A percentile compares a stretch with the other conserved stretches of the same genome.
These are phyloP conservation scores for Toxostoma redivivum DNA, from an alignment of 2,113 vertebrate genomes.

Conservation along the genomic window DNA sequence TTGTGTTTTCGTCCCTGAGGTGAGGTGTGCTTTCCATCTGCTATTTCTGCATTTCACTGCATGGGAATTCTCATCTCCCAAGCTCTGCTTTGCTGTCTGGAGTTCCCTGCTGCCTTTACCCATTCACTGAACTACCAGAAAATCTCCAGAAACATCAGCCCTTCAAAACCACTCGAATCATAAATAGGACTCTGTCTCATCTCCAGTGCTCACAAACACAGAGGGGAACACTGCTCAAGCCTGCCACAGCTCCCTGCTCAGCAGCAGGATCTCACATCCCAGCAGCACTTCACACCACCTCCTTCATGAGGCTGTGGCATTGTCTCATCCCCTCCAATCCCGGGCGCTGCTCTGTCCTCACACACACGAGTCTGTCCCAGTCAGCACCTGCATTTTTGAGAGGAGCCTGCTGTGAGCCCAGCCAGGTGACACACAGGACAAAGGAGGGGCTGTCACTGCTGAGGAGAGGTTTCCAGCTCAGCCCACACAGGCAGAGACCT, in stretches of 20 bases:
- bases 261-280: neutral
- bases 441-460: neutral
- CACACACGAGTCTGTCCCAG: neutral
- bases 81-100: neutral
- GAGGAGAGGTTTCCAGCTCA: neutral
- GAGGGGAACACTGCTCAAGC: neutral
- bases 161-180: neutral
- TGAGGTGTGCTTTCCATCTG: neutral
- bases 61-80: neutral
- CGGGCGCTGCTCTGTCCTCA: accelerated
- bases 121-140: neutral
- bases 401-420: neutral
- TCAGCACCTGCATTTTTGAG: neutral
- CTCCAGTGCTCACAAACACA: neutral
- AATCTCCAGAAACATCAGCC: neutral
- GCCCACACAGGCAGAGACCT: neutral
- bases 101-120: neutral
- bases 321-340: neutral
- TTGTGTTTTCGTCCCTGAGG: neutral
- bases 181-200: neutral
- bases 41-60: neutral
- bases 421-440: neutral
- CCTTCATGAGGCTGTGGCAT: neutral
- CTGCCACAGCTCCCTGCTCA: neutral
- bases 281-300: neutral